Conservation (phyloP, 2,888 invertebrate genomes). For the Parascotia fuliginaria region DNA sequence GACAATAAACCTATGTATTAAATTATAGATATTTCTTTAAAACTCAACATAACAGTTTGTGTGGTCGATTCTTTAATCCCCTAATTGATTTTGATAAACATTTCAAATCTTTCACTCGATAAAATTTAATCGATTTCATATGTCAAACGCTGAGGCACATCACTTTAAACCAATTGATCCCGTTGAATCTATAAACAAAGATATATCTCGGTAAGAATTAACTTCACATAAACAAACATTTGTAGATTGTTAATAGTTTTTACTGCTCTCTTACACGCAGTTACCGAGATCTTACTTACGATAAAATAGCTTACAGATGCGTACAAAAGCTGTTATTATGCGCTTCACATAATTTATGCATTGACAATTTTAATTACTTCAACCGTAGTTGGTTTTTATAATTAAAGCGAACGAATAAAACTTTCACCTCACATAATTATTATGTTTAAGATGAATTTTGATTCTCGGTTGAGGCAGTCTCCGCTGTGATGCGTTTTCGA, state of each 20-base stretch:
- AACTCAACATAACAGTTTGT: constrained; percentile 14
- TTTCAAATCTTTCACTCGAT: constrained; percentile 40
- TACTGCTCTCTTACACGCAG: constrained; percentile 52
- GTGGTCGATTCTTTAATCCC: constrained; percentile 35
- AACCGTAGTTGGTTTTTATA: constrained; percentile 64
- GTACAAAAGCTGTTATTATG: constrained; percentile 67
- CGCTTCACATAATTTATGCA: constrained; percentile 72
- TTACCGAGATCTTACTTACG: constrained; percentile 60
- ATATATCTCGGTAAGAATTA: constrained; percentile 39
- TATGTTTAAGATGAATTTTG: constrained; percentile 45
- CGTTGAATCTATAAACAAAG: constrained; percentile 43
- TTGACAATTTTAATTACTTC: constrained; percentile 68
- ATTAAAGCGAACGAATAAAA: constrained; percentile 54
- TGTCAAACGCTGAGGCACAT: constrained; percentile 40
- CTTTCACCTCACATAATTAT: constrained; percentile 51
- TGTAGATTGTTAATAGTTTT: constrained; percentile 63
- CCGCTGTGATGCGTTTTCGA: constrained; percentile 21
- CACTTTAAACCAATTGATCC: constrained; percentile 46
- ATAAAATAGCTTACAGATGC: constrained; percentile 75
- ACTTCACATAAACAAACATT: constrained; percentile 58
- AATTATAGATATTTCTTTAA: not conserved
- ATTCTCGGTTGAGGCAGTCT: constrained; percentile 27
- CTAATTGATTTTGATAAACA: constrained; percentile 43
- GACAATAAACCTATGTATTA: too few species aligned
- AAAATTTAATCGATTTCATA: constrained; percentile 53